Evolutionary conservation across 2,113 vertebrate genomes (phyloP).

Genomic region (Sinocyclocheilus anophthalmus): DNA sequence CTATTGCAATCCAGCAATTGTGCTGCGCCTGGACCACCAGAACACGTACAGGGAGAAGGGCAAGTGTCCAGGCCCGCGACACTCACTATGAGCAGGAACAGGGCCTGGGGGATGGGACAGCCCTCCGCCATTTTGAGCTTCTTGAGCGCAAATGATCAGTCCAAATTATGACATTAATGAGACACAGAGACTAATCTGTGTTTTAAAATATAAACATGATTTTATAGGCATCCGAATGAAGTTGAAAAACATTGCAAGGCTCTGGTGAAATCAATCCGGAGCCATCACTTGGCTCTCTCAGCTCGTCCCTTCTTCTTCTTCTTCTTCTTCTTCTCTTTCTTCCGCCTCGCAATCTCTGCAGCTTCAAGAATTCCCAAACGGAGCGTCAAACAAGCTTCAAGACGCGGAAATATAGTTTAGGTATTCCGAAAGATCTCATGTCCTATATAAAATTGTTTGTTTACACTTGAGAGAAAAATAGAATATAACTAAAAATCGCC

Average conservation of each 20-base stretch:
- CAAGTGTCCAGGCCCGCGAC: conserved; percentile 69
- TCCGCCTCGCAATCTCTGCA: conserved; percentile 56
- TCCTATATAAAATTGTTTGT: not conserved
- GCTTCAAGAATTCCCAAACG: conserved; percentile 36
- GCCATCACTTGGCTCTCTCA: conserved; percentile 26
- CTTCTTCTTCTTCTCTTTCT: conserved; percentile 50
- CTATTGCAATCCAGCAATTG: conserved; percentile 84
- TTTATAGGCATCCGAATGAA: not conserved
- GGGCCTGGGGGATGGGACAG: conserved; percentile 69
- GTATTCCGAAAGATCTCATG: not conserved
- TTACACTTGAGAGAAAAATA: not conserved
- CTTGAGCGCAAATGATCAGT: conserved; percentile 37
- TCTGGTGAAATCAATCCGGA: not conserved
- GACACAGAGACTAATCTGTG: not conserved
- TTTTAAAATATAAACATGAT: conserved; percentile 15
- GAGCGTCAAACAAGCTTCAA: conserved; percentile 15
- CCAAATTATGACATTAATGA: conserved; percentile 49
- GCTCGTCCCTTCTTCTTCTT: conserved; percentile 39
- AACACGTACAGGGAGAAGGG: conserved; percentile 80
- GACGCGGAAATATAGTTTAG: not conserved
- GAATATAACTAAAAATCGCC: not conserved
- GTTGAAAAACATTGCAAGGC: not conserved
- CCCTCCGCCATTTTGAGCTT: conserved; percentile 79
- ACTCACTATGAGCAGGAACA: conserved; percentile 66
- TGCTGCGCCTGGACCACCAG: conserved; percentile 55